Base-by-base conservation (phyloP, 2,113 vertebrate genomes). In the Scomber colias region DNA sequence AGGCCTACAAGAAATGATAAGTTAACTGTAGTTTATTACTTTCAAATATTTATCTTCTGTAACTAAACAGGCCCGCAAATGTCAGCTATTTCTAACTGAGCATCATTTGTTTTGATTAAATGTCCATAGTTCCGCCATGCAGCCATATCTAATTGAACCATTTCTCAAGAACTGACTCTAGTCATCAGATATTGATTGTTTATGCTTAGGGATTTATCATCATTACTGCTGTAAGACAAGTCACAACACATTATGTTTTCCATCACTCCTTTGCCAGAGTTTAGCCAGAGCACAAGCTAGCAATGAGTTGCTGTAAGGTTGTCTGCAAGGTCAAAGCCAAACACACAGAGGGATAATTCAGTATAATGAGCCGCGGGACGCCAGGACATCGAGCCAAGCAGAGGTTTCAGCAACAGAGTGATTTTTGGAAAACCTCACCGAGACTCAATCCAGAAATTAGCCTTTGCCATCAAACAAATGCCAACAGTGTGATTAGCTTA, bases 201-300 rank as follows among this genome's bases (percentile, higher is more conserved):
- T 62, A 13, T 31, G 53, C 69, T 76, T 27, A 65, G 63, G 45
- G 72, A 83, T 77, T 78, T 75, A 54, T 86, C 62, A 54, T 85
- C 44, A 65, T 84, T 72, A 63, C 27, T 70, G 53, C 61, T 31
- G 48, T 24, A 40, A 61, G 51, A 61, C 21, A 21, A 12, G 56
- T 78, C 70, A 72, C 67, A 50, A 11, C 55, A 56, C 50, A 46
- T 71, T 54, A 54, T 44, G 27, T 44, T 81, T 86, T 57, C 69
- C 75, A 71, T 71, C 50, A 24, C 62, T 82, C 66, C 19, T 66
- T 51, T 77, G 54, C 49, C 72, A 75, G 70, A 48, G 24, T 55
- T 11, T 12, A 83, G 81, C 76, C 73, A 71, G 57, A 76, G 74
- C 63, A 72, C 62, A 82, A 75, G 85, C 69, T 56, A 76, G 69